Evolutionary conservation across 2,888 invertebrate genomes (phyloP).

Genomic region (Luffia ferchaultella): DNA sequence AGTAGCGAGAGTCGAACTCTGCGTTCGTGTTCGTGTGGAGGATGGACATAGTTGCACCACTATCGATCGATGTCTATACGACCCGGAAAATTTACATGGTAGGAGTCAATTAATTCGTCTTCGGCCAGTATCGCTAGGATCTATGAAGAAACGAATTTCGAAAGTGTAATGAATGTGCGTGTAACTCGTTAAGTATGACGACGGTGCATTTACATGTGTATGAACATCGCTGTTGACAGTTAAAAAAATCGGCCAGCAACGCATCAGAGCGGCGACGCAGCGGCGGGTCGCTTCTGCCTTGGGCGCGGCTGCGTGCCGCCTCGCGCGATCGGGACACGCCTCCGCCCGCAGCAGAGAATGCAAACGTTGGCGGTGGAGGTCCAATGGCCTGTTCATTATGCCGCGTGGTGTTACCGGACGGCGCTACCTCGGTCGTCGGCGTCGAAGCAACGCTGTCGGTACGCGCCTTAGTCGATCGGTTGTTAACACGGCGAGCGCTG

Average conservation of each 20-base stretch:
- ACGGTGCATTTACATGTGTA: no score
- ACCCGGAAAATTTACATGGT: no score
- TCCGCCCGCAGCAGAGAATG: constrained; percentile 18
- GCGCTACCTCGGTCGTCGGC: constrained; percentile 91
- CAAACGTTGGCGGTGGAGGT: constrained; percentile 4
- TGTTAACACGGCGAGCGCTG: constrained; percentile 86
- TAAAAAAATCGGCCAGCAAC: constrained; percentile 86
- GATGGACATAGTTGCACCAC: no score
- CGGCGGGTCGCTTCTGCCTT: constrained; percentile 74
- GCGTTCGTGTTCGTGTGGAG: no score
- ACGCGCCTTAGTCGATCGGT: constrained; percentile 77
- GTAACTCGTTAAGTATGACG: no score
- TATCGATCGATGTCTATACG: no score
- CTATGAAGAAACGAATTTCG: no score
- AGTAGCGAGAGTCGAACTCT: no score
- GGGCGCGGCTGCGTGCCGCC: constrained; percentile 82
- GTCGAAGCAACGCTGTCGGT: constrained; percentile 80
- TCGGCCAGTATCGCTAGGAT: no score
- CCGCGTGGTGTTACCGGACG: constrained; percentile 88
- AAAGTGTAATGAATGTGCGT: no score
- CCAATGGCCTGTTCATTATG: constrained; percentile 63
- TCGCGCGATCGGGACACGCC: constrained; percentile 59
- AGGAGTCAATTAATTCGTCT: no score
- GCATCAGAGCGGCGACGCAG: constrained; percentile 90
- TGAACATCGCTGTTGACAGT: constrained; percentile 50